Conservation (phyloP, 2,797 vertebrate genomes). For the Hephaestus fuliginosus region DNA sequence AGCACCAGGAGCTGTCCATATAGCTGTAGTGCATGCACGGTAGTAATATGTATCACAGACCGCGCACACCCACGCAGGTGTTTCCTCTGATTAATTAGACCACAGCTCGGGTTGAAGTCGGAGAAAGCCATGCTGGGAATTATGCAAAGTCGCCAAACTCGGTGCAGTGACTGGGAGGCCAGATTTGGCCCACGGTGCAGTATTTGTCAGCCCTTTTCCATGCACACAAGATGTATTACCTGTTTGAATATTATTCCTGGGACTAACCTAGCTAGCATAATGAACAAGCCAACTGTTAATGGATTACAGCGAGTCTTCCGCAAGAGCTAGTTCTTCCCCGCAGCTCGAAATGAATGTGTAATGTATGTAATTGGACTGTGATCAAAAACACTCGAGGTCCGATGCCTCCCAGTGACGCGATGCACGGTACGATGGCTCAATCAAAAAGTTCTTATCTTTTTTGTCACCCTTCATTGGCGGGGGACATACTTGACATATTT, state of each 20-base stretch:
- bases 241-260: not conserved
- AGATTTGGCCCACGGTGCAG: not conserved
- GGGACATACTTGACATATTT: slow-evolving; percentile 60
- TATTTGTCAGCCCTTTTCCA: not conserved
- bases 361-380: slow-evolving; percentile 18
- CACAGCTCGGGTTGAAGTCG: slow-evolving; percentile 9
- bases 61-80: not conserved
- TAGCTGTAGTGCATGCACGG: not conserved
- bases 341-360: slow-evolving; percentile 14
- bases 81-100: slow-evolving; percentile 15
- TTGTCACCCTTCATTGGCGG: slow-evolving; percentile 50
- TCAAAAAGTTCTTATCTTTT: slow-evolving; percentile 39
- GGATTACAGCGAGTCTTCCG: not conserved
- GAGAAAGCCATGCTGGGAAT: not conserved
- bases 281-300: slow-evolving; percentile 5
- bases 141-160: not conserved
- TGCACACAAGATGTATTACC: not conserved
- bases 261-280: not conserved
- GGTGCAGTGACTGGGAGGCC: not conserved
- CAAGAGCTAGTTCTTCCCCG: not conserved
- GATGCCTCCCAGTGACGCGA: not conserved
- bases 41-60: not conserved
- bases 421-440: slow-evolving; percentile 30
- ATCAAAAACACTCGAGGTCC: slow-evolving; percentile 18
- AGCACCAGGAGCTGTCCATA: not conserved